Evolutionary conservation across 1,140 invertebrate species (phyloP), one percentile per base, ranked within the genome.

Genomic region (Tetramorium alpestre): DNA sequence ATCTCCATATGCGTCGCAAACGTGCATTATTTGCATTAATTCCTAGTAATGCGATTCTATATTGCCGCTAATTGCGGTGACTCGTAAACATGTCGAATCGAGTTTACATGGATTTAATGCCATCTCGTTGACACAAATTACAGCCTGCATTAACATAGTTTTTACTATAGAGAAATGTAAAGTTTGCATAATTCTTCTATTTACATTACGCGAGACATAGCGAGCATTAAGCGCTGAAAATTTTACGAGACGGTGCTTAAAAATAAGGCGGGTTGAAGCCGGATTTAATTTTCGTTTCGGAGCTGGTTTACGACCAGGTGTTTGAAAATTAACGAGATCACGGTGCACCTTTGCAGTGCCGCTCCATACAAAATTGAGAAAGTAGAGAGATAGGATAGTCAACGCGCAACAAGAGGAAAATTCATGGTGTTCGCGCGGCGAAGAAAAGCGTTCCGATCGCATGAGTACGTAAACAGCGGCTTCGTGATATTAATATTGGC

Each of bases 301-400:
- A 38, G 56, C 54, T 58, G 69, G 54, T 84, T 84, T 84, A 84
- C 80, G 69, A 49, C 80, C 41, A 22, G 28, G 69, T 75, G 80
- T 84, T 84, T 62, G 69, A 84, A 84, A 75, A 84, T 84, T 84
- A 84, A 84, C 80, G 80, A 73, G 69, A 75, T 84, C 69, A 44
- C 54, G 54, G 65, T 47, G 67, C 67, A 60, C 62, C 54, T 58
- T 73, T 49, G 80, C 69, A 22, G 8, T 25, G 41, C 51, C 28
- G 44, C 58, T 25, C 49, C 49, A 81, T 70, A 81, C 54, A 84
- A 84, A 84, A 84, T 84, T 84, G 69, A 81, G 65, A 84, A 75
- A 75, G 54, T 75, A 2, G 41, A 75, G 69, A 70, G 64, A 81
- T 69, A 16, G 77, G 18, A 73, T 75, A 75, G 69, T 60, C 80